Evolutionary conservation across 2,888 invertebrate species (phyloP).

Genomic region (Torymus auratus): DNA sequence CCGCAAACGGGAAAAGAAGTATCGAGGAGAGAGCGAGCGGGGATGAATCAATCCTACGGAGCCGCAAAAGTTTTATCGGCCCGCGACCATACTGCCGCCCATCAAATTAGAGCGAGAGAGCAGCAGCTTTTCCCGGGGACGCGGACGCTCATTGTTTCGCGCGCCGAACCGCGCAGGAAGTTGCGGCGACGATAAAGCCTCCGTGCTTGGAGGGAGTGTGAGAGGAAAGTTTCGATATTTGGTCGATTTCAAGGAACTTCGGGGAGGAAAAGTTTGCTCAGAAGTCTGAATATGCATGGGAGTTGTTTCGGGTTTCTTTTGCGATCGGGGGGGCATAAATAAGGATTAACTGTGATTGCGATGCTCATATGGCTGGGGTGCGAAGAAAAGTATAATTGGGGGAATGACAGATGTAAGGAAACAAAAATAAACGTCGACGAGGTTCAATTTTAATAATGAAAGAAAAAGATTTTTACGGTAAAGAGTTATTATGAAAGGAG

Average conservation of each 20-base stretch:
- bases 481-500: too few relatives aligned
- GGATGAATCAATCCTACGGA: slow-evolving; percentile 46
- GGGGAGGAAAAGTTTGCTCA: background rate
- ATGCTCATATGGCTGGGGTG: too few relatives aligned
- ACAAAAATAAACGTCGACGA: too few relatives aligned
- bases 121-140: slow-evolving; percentile 40
- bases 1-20: slow-evolving; percentile 61
- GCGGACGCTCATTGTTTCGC: slow-evolving; percentile 39
- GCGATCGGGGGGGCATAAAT: too few relatives aligned
- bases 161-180: background rate
- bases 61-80: slow-evolving; percentile 62
- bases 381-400: background rate
- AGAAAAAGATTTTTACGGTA: too few relatives aligned
- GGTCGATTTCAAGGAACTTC: background rate
- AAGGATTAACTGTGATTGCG: too few relatives aligned
- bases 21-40: slow-evolving; percentile 3
- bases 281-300: too few relatives aligned
- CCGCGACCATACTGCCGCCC: slow-evolving; percentile 63
- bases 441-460: too few relatives aligned
- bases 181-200: slow-evolving; percentile 24
- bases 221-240: slow-evolving; percentile 26
- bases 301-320: too few relatives aligned
- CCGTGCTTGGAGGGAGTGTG: background rate
- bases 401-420: background rate
- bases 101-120: slow-evolving; percentile 52